Evolutionary conservation across 2,113 vertebrate species (phyloP).

Genomic region (Lonchura striata): DNA sequence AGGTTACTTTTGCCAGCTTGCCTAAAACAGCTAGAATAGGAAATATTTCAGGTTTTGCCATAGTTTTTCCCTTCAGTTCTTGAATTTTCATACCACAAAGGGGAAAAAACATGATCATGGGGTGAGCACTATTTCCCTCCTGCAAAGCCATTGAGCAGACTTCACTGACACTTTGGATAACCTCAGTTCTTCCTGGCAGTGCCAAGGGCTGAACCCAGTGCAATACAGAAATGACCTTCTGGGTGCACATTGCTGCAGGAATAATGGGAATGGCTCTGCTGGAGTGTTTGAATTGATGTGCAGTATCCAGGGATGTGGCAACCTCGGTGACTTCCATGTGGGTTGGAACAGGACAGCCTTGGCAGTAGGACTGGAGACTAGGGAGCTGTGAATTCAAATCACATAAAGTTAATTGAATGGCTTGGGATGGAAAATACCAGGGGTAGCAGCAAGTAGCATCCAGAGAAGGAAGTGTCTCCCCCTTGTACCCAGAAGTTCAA

Average conservation of each 20-base stretch:
- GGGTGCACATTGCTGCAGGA: background rate
- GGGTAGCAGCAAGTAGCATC: background rate
- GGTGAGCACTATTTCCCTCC: background rate
- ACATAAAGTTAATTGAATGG: background rate
- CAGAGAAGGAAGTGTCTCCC: background rate
- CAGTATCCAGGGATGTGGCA: background rate
- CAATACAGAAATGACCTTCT: background rate
- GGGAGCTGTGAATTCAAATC: background rate
- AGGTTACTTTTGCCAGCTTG: background rate
- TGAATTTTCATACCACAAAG: background rate
- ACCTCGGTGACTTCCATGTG: fast-evolving
- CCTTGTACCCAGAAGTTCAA: background rate
- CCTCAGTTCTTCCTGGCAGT: background rate
- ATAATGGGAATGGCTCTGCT: background rate
- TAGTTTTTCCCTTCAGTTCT: background rate
- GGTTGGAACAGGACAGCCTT: background rate
- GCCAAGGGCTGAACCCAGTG: background rate
- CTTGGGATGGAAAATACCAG: background rate
- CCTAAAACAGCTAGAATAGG: background rate
- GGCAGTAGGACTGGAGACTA: background rate
- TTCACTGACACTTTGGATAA: background rate
- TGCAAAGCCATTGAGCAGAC: background rate
- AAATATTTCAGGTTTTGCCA: background rate
- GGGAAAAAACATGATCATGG: fast-evolving
- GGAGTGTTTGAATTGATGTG: background rate